A percentile compares a stretch with the other conserved stretches of the same genome.
Evolutionary conservation across 2,797 vertebrate genomes (phyloP).

Genomic region (Vultur gryphus): DNA sequence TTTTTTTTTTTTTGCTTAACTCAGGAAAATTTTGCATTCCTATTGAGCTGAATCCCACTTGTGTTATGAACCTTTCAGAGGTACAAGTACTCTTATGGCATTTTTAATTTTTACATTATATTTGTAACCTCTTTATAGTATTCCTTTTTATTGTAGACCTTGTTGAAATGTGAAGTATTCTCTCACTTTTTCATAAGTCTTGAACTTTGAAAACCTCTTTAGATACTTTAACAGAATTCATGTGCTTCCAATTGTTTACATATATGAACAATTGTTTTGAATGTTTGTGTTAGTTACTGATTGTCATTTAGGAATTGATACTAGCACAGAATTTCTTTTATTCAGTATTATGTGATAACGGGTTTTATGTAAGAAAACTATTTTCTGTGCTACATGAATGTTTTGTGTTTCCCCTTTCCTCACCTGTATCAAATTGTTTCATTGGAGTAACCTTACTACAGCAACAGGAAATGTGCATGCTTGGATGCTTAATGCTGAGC

Average conservation of each 20-base stretch:
- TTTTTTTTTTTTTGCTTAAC: conserved; percentile 37
- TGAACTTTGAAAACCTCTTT: conserved; percentile 39
- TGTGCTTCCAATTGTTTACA: conserved; percentile 67
- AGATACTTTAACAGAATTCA: conserved; percentile 37
- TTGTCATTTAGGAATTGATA: conserved; percentile 42
- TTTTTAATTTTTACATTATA: conserved; percentile 51
- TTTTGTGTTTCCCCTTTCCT: conserved; percentile 46
- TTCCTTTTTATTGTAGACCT: conserved; percentile 66
- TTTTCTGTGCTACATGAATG: conserved; percentile 31
- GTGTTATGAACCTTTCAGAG: conserved; percentile 43
- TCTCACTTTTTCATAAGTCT: conserved; percentile 5
- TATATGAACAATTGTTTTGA: conserved; percentile 56
- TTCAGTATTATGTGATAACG: neutral
- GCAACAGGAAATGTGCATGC: conserved; percentile 29
- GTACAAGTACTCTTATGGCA: conserved; percentile 33
- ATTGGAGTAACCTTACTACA: neutral
- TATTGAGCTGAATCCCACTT: conserved; percentile 43
- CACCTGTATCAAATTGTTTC: neutral
- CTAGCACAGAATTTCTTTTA: conserved; percentile 27
- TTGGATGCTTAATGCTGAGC: conserved; percentile 46
- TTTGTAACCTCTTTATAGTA: conserved; percentile 72
- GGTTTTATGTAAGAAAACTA: conserved; percentile 12
- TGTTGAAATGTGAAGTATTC: conserved; percentile 44
- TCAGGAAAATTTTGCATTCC: conserved; percentile 54
- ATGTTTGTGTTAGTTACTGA: conserved; percentile 53